Evolutionary conservation across 2,797 vertebrate species (phyloP), one percentile per base, ranked within the genome.

Genomic region (Coendou prehensilis): DNA sequence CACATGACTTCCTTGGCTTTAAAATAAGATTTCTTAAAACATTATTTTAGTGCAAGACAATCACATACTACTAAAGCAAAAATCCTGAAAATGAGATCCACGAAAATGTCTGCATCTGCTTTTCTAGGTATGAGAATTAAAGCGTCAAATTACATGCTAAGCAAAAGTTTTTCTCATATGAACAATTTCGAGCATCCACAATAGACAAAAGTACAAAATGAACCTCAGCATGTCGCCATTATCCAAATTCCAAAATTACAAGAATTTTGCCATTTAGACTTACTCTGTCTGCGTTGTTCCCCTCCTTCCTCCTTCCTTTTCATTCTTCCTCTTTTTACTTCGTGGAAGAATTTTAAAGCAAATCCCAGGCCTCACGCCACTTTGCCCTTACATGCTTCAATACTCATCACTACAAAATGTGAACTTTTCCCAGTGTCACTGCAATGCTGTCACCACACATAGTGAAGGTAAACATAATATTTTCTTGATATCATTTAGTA

Each of bases 11-110:
- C 17, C 41, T 73, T n/a, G 47, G 15, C 8, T 85, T 50, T 73
- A 57, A 80, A 95, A 73, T 26, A 67, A 64, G 33, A 37, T 93
- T 83, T 91, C 56, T 90, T 69, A 73, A 83, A 94, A 90, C n/a
- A 47, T 54, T 52, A 57, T 79, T 93, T 92, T 47, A 76, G 80
- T 47, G n/a, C 22, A 47, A 85, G 78, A 85, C 47, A 47, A 18
- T 89, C 52, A 90, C 20, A n/a, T 56, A 84, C 3, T 45, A 82
- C 47, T 79, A 17, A 63, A 54, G 47, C 7, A 64, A 93, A 93
- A 93, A 61, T 94, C 18, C 30, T 14, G 4, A 89, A 89, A 92
- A 84, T 45, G 45, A 86, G 18, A 41, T 52, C 47, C 20, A 59
- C 33, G 41, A 86, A 54, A 92, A 59, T 86, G 88, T 79, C 56